Base-by-base conservation (phyloP, 2,888 invertebrate species). In the Ochropleura leucogaster region DNA sequence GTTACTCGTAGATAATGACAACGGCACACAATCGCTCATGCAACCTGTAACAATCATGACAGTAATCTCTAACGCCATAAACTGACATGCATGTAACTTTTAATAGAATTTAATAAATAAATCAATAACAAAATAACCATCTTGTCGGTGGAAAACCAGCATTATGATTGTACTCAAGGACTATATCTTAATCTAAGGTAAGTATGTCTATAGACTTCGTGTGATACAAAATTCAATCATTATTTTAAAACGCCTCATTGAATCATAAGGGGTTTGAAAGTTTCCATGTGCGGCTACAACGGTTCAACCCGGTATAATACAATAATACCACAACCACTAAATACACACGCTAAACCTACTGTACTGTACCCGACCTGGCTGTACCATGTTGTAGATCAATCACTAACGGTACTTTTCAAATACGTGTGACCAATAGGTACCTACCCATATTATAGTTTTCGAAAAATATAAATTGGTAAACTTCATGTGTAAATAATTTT, bases 41-140 rank as follows among this genome's bases (percentile, higher is more conserved):
- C 79, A 79, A 82, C 66, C 66, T 71, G 57, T 63, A 67, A 77
- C 62, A 82, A 70, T 82, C 77, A 82, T 55, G 55, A 51, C 77
- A 59, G 76, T 64, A 30, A 75, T 57, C 51, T 69, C 30, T 51
- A 82, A 57, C 53, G 55, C 47, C 5, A 49, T 46, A 68, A 55
- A 44, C 44, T 67, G 59, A n/a, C 74, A 64, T 68, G 76, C 59
- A 81, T 51, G 30, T 59, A 51, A 65, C 55, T 44, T 82, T 57
- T 67, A 62, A 47, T 51, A 51, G 42, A 20, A 44, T 77, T 57
- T 67, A 62, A 47, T 51, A 51, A 47, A 20, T 47, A 47, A 53
- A 70, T 79, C 76, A 82, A 81, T 81, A 79, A 70, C 69, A 75
- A 66, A 77, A 65, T 42, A 60, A 60, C 40, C 55, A 51, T 49